Conservation (phyloP, 2,113 vertebrate genomes). For the Cebidichthys violaceus region DNA sequence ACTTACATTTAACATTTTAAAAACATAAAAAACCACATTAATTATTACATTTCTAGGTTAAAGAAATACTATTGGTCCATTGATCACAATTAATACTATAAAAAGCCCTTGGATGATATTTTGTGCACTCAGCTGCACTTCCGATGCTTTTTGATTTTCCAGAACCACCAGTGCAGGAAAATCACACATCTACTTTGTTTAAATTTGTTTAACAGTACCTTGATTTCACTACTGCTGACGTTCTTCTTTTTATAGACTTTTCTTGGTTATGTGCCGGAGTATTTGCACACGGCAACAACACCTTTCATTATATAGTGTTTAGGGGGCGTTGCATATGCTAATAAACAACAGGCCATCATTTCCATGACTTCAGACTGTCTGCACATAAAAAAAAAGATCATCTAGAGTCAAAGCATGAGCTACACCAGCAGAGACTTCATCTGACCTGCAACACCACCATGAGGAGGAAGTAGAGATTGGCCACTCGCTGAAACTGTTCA, state of each 20-base stretch:
- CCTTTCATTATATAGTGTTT: neutral
- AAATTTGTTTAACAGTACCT: neutral
- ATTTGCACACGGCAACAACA: neutral
- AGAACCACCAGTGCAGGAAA: neutral
- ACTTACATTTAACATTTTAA: neutral
- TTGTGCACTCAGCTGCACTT: neutral
- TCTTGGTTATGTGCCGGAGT: too few species aligned
- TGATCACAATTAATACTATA: neutral
- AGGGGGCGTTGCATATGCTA: neutral
- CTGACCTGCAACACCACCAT: conserved; percentile 92
- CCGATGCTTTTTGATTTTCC: neutral
- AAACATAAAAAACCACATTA: neutral
- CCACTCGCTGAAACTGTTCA: conserved; percentile 90
- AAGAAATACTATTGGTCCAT: neutral
- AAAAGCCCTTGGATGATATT: neutral
- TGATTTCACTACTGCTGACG: too few species aligned
- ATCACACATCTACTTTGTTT: neutral
- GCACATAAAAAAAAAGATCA: neutral
- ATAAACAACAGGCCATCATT: neutral
- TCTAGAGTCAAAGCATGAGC: neutral
- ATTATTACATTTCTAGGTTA: neutral
- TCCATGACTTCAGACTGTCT: neutral
- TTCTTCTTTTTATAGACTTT: too few species aligned
- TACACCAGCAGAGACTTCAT: neutral
- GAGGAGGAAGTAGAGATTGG: conserved; percentile 93